Evolutionary conservation across 2,888 invertebrate genomes (phyloP), one percentile per base, ranked within the genome.

Genomic region (Mechanitis mazaeus): DNA sequence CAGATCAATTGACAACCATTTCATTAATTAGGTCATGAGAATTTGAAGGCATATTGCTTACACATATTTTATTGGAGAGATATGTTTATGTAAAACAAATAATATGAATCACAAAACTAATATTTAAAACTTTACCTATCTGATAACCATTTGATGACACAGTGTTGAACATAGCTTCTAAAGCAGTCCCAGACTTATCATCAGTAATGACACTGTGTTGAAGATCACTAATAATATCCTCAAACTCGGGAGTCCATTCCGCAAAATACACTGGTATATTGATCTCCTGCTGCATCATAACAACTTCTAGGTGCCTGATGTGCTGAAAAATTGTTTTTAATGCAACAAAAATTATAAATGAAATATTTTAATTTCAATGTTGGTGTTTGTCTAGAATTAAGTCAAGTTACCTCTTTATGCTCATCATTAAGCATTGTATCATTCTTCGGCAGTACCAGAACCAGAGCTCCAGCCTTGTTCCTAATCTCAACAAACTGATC

Each of bases 81-180:
- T 42, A 42, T 42, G 9, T 9, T 3, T 0, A 42, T 9, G 1
- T 42, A 9, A 42, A 9, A 9, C 42, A 9, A 4, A 38, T 38
- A 38, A 38, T 38, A 6, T 38, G 38, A 38, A 38, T 38, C 38
- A 38, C 42, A 42, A 42, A 42, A 42, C 9, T 1, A 3, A 9
- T 5, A 9, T 42, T 42, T 9, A 54, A 4, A 3, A 46, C 61
- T 77, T 76, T 68, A 91, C 90, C 90, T 75, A 97, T 94, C 87
- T 98, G 98, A 86, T 97, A 98, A 9, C 98, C 98, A 90, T 97
- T 98, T 0, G 97, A 97, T 28, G 96, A 95, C n/a, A 98, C 94
- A 12, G 96, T 94, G 75, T 94, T 94, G 63, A 97, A 85, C 82
- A 98, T 91, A 6, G 96, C 96, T 77, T 96, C 94, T 11, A 95